These are phyloP conservation scores for Lycaena phlaeas DNA, from an alignment of 2,888 invertebrate genomes.

Conservation along the genomic window DNA sequence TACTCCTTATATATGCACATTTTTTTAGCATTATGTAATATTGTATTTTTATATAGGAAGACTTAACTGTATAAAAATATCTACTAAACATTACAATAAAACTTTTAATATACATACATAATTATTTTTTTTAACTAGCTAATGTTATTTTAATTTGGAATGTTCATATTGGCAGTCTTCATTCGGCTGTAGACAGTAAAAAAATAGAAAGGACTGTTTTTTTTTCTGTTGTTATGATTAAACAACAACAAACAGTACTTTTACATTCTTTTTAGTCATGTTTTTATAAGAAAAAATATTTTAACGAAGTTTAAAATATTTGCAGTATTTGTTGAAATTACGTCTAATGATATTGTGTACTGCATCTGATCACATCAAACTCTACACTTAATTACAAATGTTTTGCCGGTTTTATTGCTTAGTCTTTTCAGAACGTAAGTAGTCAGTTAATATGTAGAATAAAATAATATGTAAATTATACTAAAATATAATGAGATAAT, in stretches of 20 bases:
- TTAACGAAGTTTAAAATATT: too few species aligned
- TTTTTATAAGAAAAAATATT: too few species aligned
- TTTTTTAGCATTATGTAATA: not conserved
- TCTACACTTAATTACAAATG: too few species aligned
- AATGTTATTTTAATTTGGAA: constrained; percentile 37
- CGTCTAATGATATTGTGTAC: too few species aligned
- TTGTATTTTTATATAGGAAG: constrained; percentile 14
- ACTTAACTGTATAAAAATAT: constrained; percentile 12
- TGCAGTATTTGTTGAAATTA: too few species aligned
- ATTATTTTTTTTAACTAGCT: constrained; percentile 19
- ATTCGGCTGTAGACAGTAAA: constrained; percentile 4
- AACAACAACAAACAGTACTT: not conserved
- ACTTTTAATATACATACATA: constrained; percentile 38
- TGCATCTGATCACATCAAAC: too few species aligned
- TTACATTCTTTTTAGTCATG: too few species aligned
- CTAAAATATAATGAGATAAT: too few species aligned
- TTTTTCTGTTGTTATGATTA: not conserved
- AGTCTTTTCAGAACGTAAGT: too few species aligned
- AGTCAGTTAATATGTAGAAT: too few species aligned
- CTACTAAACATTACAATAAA: constrained; percentile 25
- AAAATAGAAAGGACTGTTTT: not conserved
- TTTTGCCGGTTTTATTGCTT: too few species aligned
- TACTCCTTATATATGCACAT: not conserved
- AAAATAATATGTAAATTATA: too few species aligned
- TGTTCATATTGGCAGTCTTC: constrained; percentile 28